Percentiles rank a stretch among this genome's conserved stretches.
These are phyloP conservation scores for Drosophila greeni DNA, from an alignment of 2,888 invertebrate genomes.

Conservation along the genomic window DNA sequence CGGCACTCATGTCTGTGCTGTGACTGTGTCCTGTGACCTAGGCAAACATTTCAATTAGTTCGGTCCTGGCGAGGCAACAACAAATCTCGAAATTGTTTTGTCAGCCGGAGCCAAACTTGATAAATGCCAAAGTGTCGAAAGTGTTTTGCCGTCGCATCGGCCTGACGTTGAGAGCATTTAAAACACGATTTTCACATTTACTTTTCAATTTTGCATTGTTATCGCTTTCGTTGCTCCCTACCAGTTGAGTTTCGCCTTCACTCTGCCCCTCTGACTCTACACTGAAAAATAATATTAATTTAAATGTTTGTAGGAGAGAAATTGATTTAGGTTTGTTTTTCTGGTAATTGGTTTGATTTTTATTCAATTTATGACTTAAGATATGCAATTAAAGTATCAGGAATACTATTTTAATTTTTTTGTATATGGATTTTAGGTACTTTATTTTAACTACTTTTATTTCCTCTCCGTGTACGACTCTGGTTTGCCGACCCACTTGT, in stretches of 20 bases:
- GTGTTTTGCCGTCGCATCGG: conserved; percentile 36
- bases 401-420: not conserved
- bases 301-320: not conserved
- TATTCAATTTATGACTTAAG: not conserved
- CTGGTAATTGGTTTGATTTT: too few relatives aligned
- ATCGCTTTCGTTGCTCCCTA: conserved; percentile 32
- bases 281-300: not conserved
- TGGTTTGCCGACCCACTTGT: conserved; percentile 27
- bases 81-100: conserved; percentile 61
- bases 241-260: conserved; percentile 16
- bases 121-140: conserved; percentile 70
- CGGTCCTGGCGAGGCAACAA: conserved; percentile 37
- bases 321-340: not conserved
- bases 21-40: conserved; percentile 24
- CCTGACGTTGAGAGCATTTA: conserved; percentile 60
- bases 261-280: not conserved
- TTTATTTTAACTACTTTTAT: not conserved
- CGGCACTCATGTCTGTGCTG: conserved; percentile 28
- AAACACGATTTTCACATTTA: conserved; percentile 72
- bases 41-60: conserved; percentile 66
- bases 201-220: conserved; percentile 65
- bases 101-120: conserved; percentile 57
- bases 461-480: not conserved
- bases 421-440: not conserved
- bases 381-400: not conserved